Evolutionary conservation across 1,140 invertebrate species (phyloP), one percentile per base, ranked within the genome.

Genomic region (Zaprionus tsacasi): DNA sequence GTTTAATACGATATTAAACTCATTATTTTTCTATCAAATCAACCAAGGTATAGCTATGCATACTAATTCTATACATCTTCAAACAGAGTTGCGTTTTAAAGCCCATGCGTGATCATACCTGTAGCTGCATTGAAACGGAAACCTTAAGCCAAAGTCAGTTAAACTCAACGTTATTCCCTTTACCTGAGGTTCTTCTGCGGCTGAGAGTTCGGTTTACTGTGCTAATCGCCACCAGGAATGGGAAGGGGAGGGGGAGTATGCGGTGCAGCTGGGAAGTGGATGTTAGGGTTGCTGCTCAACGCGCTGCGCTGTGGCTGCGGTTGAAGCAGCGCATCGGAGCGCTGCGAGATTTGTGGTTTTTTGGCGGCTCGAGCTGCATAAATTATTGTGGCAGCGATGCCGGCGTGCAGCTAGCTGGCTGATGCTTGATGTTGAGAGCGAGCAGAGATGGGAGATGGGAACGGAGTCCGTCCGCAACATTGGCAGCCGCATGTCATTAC

Each of bases 401-500:
- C 30, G 35, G 79, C 70, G 70, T 33, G 48, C 35, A 60, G 63
- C 58, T 76, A 21, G 21, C 21, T 56, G 59, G 60, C 45, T 55
- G 72, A 36, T 59, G 60, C 61, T 56, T 50, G 64, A 65, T 33
- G 79, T 58, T 50, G 61, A 71, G 64, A 50, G 76, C 6, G 10
- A 8, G n/a, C 5, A 6, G 0, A 43, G n/a, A 43, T 15, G n/a
- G 40, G 40, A n/a, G 13, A 38, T 60, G 57, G 30, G 56, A 50
- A 43, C 54, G 38, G 21, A 7, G 45, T 65, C 64, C 71, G 79
- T 76, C 79, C 76, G 61, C 82, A 82, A 71, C 83, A 79, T 88
- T 88, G 82, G 67, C 83, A 80, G 82, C 76, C 82, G 79, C 83
- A 88, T 87, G 82, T 82, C 83, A 87, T 88, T 88, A 82, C 83